These are phyloP conservation scores for Harpagifer antarcticus DNA, from an alignment of 2,797 vertebrate genomes.

Conservation along the genomic window DNA sequence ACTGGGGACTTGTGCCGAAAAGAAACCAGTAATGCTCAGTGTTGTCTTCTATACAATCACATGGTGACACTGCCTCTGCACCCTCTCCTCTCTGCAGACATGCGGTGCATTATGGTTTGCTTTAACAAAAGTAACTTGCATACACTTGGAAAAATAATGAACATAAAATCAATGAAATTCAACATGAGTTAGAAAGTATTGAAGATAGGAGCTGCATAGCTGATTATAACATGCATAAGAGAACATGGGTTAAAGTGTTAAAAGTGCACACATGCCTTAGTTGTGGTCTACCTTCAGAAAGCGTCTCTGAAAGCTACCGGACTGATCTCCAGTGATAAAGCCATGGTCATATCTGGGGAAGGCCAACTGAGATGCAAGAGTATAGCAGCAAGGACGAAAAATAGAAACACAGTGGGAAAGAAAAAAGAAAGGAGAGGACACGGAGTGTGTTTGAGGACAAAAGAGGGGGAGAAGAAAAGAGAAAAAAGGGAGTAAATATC, in stretches of 20 bases:
- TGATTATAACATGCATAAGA: neutral
- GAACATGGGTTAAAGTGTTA: constrained; percentile 41
- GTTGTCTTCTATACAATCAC: constrained; percentile 24
- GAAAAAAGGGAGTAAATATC: constrained; percentile 20
- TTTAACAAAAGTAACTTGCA: constrained; percentile 18
- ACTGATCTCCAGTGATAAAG: constrained; percentile 90
- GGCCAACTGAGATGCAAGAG: constrained; percentile 86
- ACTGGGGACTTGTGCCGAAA: too few species aligned
- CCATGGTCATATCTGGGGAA: constrained; percentile 89
- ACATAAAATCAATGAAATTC: constrained; percentile 5
- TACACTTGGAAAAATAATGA: neutral
- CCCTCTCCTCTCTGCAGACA: constrained; percentile 48
- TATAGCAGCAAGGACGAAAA: neutral
- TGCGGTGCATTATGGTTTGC: constrained; percentile 48
- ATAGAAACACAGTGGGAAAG: constrained; percentile 39
- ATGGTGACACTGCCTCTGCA: constrained; percentile 37
- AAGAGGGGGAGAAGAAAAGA: constrained; percentile 20
- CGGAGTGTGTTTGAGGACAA: constrained; percentile 3
- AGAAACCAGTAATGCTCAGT: too few species aligned
- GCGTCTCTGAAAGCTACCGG: constrained; percentile 84
- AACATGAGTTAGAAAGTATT: constrained; percentile 17
- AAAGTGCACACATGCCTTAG: constrained; percentile 63
- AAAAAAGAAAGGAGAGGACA: constrained; percentile 31
- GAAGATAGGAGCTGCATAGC: constrained; percentile 3
- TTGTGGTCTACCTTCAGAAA: constrained; percentile 90